These are phyloP conservation scores for Coronaproctus castanopsis DNA, from an alignment of 2,888 invertebrate genomes.

Conservation along the genomic window DNA sequence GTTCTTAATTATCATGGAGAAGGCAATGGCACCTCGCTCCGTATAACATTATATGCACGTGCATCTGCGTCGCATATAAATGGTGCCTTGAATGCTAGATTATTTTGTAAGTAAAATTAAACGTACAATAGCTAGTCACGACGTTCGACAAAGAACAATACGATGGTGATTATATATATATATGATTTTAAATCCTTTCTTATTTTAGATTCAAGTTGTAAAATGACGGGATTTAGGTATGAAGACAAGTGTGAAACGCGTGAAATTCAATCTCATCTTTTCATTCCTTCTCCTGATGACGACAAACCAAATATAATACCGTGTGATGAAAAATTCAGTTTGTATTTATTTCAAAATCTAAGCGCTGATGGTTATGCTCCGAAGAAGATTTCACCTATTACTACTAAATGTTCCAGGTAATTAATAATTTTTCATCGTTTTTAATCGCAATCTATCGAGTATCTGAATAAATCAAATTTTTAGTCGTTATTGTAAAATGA, in stretches of 20 bases:
- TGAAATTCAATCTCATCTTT: conserved; percentile 6
- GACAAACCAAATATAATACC: not conserved
- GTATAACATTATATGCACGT: too few relatives aligned
- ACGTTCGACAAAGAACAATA: too few relatives aligned
- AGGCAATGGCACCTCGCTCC: too few relatives aligned
- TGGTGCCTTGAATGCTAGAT: not conserved
- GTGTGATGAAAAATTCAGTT: not conserved
- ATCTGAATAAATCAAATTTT: not conserved
- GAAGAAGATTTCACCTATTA: not conserved
- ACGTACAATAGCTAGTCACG: too few relatives aligned
- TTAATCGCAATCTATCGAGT: not conserved
- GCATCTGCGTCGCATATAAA: not conserved
- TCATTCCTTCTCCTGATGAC: not conserved
- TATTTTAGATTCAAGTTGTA: conserved; percentile 3
- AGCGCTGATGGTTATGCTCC: not conserved
- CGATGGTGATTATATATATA: too few relatives aligned
- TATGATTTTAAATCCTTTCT: too few relatives aligned
- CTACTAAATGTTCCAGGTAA: conserved; percentile 18
- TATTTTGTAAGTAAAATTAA: too few relatives aligned
- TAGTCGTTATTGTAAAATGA: too few relatives aligned
- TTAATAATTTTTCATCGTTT: too few relatives aligned
- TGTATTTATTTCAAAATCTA: conserved; percentile 4
- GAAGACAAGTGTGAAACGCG: conserved; percentile 5
- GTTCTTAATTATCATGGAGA: too few relatives aligned
- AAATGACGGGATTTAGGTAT: not conserved